Evolutionary conservation across 2,113 vertebrate genomes (phyloP).

Genomic region (Dascyllus trimaculatus): DNA sequence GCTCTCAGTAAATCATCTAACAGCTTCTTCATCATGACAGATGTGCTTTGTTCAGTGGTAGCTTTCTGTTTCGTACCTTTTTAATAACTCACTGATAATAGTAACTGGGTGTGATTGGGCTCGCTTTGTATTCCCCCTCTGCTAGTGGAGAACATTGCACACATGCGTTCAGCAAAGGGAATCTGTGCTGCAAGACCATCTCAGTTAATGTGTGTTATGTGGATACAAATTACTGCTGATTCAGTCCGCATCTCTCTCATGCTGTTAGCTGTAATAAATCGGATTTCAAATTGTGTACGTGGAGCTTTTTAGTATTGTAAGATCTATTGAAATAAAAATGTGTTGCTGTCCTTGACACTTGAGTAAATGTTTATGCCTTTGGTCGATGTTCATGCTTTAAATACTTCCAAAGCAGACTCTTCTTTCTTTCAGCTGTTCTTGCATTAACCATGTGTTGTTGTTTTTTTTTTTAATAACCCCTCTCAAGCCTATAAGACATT

Average conservation of each 20-base stretch:
- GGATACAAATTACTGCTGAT: slow-evolving; percentile 33
- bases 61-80: neutral
- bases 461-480: slow-evolving; percentile 1
- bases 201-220: slow-evolving; percentile 36
- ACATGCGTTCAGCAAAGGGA: slow-evolving; percentile 71
- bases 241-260: slow-evolving; percentile 59
- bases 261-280: slow-evolving; percentile 61
- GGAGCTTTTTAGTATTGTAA: slow-evolving; percentile 63
- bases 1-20: slow-evolving; percentile 18
- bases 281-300: slow-evolving; percentile 54
- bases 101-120: neutral
- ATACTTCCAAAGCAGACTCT: neutral
- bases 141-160: slow-evolving; percentile 9
- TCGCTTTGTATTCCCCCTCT: neutral
- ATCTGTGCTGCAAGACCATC: slow-evolving; percentile 69
- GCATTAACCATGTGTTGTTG: slow-evolving; percentile 10
- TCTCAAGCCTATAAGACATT: slow-evolving; percentile 54
- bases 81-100: neutral
- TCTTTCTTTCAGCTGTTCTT: slow-evolving; percentile 9
- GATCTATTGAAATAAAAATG: slow-evolving; percentile 73
- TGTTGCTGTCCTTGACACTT: slow-evolving; percentile 49
- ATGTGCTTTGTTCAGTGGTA: slow-evolving; percentile 8
- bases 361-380: slow-evolving; percentile 52
- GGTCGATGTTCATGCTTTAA: too few relatives aligned
- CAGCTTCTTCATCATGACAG: neutral